Evolutionary conservation across 1,140 invertebrate species (phyloP), one percentile per base, ranked within the genome.

Genomic region (Dreissena rostriformis): DNA sequence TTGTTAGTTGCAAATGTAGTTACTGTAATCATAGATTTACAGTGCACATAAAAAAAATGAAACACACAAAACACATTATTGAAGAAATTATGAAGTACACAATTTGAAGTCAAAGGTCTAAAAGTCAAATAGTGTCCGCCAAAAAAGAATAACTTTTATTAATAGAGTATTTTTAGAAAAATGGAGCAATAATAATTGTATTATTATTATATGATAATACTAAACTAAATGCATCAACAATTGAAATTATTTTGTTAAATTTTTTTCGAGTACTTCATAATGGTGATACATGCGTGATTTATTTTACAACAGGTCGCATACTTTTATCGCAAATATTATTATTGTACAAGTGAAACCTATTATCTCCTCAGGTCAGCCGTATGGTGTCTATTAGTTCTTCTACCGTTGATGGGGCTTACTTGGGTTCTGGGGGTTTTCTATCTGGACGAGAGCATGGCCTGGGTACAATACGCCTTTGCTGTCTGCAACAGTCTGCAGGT

Each of bases 361-460:
- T 14, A 24, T 49, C 22, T 19, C 66, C 67, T 17, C 77, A 79
- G 77, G 49, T 55, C 66, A 26, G 67, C 63, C 51, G 11, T 79
- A 7, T 22, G 77, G 51, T 79, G 63, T 39, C 24, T 79, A 4
- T 70, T 63, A 55, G 66, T 79, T 28, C 26, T 79, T 0, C 22
- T 79, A 28, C 77, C 77, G 24, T 26, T 79, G 14, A 79, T 55
- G 39, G 77, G 77, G 26, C 52, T 79, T 53, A 63, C 77, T 6
- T 79, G 77, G 77, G 14, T 79, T 24, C 65, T 79, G 5, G 77
- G 77, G n/a, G 70, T 79, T 70, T 71, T 79, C 26, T 55, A 79
- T 57, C 52, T 79, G 17, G 39, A 79, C 52, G 53, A 61, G 5
- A 51, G 53, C 26, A 67, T 79, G 19, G 49, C 49, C 66, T 79